A percentile compares a stretch with the other conserved stretches of the same genome.
phyloP scores from a whole-genome alignment of 2,113 vertebrate species.

The Zingel zingel region DNA sequence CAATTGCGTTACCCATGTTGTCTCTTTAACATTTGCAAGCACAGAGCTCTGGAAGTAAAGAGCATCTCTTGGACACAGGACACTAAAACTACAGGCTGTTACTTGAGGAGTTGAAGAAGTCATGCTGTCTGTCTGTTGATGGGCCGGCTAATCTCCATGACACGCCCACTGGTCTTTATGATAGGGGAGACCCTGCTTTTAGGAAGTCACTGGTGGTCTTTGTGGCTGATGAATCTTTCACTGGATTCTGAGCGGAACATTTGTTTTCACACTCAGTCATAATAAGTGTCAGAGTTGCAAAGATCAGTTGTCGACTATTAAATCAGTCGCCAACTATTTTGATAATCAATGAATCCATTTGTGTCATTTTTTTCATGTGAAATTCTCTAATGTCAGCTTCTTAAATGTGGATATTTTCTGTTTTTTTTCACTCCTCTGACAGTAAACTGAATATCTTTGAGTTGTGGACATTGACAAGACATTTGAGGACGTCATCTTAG shows the following conservation, averaged over 20 bases:
- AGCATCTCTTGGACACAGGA: background rate
- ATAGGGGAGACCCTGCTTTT: background rate
- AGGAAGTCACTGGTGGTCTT: background rate
- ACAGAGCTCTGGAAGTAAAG: background rate
- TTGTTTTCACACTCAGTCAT: background rate
- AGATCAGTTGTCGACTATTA: too few relatives aligned
- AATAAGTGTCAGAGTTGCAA: too few relatives aligned
- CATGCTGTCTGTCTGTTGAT: background rate
- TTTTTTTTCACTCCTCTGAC: too few relatives aligned
- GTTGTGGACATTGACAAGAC: too few relatives aligned
- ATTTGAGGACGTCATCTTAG: too few relatives aligned
- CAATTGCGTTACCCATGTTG: background rate
- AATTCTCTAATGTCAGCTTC: too few relatives aligned
- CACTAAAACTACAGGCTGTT: background rate
- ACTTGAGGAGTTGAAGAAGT: background rate
- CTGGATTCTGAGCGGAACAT: background rate
- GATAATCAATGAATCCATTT: too few relatives aligned
- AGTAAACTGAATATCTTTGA: too few relatives aligned
- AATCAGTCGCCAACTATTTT: too few relatives aligned
- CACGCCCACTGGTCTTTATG: background rate
- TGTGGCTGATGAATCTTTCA: conserved; percentile 11
- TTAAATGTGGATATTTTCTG: too few relatives aligned
- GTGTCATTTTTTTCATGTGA: too few relatives aligned
- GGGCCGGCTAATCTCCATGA: background rate
- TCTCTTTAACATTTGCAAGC: background rate